Conservation (phyloP, 2,113 vertebrate genomes). For the Hydrolagus affinis region DNA sequence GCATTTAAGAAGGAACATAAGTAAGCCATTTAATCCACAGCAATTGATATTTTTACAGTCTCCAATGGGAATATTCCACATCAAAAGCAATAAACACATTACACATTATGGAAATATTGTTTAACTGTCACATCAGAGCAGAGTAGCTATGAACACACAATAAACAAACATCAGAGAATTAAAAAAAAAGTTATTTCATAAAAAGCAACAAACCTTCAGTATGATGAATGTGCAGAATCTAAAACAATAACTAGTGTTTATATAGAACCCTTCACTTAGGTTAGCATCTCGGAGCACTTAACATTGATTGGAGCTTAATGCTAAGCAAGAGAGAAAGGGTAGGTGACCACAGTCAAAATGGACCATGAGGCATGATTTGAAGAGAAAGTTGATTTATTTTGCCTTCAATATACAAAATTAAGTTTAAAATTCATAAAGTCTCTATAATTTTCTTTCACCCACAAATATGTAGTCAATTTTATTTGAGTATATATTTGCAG, state of each 20-base stretch:
- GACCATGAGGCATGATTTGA: too few relatives aligned
- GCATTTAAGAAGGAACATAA: background rate
- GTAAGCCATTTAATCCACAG: constrained; percentile 19
- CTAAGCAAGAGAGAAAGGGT: too few relatives aligned
- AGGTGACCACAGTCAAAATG: too few relatives aligned
- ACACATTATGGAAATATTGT: background rate
- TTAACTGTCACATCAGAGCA: background rate
- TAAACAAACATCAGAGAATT: background rate
- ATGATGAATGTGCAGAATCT: background rate
- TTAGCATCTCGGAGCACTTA: too few relatives aligned
- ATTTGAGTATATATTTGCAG: too few relatives aligned
- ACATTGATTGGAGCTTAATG: too few relatives aligned
- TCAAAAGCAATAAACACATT: constrained; percentile 1
- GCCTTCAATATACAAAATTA: too few relatives aligned
- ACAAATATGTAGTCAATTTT: too few relatives aligned
- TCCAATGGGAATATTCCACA: constrained; percentile 2
- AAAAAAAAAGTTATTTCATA: background rate
- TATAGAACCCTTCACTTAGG: too few relatives aligned
- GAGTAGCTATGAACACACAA: background rate
- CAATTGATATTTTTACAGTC: background rate
- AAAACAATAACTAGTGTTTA: background rate
- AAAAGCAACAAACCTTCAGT: background rate
- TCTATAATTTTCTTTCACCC: too few relatives aligned
- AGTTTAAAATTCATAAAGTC: too few relatives aligned
- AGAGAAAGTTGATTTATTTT: too few relatives aligned